Conservation (phyloP, 2,888 invertebrate genomes). For the Nowickia ferox region DNA sequence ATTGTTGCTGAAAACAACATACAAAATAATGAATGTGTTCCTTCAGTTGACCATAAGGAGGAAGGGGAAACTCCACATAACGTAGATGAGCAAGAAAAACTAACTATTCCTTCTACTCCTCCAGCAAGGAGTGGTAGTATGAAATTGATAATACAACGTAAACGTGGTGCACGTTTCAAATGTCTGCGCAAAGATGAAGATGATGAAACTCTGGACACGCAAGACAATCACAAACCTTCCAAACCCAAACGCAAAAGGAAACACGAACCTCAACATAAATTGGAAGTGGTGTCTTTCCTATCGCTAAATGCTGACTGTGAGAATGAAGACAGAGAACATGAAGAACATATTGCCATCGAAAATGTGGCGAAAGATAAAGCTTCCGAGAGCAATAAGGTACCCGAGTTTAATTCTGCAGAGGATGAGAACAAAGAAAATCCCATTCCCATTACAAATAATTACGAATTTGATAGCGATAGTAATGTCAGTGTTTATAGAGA, state of each 20-base stretch:
- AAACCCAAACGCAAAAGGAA: slow-evolving; percentile 51
- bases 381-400: not conserved
- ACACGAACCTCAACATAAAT: not conserved
- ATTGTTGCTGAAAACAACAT: slow-evolving; percentile 4
- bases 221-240: slow-evolving; percentile 11
- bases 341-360: slow-evolving; percentile 1
- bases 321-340: not conserved
- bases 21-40: slow-evolving; percentile 22
- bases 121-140: slow-evolving; percentile 48
- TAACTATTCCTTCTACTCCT: slow-evolving; percentile 20
- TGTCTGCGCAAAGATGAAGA: slow-evolving; percentile 56
- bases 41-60: not conserved
- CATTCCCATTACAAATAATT: not conserved
- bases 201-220: slow-evolving; percentile 9
- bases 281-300: slow-evolving; percentile 20
- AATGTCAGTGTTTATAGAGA: slow-evolving; percentile 50
- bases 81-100: slow-evolving; percentile 25
- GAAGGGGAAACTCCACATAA: not conserved
- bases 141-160: slow-evolving; percentile 69
- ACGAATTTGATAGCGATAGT: slow-evolving; percentile 54
- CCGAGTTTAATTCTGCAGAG: not conserved
- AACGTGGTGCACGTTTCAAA: slow-evolving; percentile 60
- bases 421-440: slow-evolving; percentile 62
- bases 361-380: not conserved
- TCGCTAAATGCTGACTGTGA: not conserved